These are phyloP conservation scores for Phalacrocorax carbo DNA, from an alignment of 2,113 vertebrate species.

Conservation along the genomic window DNA sequence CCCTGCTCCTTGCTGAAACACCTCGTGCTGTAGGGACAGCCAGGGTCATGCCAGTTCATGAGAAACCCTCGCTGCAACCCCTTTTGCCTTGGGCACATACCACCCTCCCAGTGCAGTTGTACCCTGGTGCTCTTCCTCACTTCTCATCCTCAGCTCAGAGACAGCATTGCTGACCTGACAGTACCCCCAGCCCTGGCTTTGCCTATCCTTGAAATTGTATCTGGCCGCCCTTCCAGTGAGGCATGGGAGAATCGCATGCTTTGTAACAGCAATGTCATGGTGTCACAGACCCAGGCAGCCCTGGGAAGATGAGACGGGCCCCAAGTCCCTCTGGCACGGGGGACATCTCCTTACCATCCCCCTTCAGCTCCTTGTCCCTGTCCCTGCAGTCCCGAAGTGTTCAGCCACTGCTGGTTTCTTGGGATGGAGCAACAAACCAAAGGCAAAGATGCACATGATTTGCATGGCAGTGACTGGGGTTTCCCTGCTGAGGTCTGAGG, in stretches of 20 bases:
- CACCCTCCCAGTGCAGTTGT: not conserved
- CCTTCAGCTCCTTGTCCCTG: not conserved
- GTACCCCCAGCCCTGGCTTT: not conserved
- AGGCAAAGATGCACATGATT: not conserved
- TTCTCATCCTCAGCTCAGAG: not conserved
- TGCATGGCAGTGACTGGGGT: not conserved
- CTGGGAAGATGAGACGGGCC: not conserved
- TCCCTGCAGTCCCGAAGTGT: not conserved
- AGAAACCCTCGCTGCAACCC: constrained; percentile 61
- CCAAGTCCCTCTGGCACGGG: not conserved
- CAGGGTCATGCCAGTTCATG: constrained; percentile 66
- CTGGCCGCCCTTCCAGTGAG: not conserved
- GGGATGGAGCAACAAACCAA: not conserved
- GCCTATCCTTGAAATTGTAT: not conserved
- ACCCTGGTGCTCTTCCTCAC: not conserved
- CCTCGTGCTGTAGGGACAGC: not conserved
- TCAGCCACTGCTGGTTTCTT: not conserved
- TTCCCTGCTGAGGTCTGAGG: not conserved
- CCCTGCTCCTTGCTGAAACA: not conserved
- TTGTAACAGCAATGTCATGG: not conserved
- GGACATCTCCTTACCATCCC: not conserved
- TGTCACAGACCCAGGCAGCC: not conserved
- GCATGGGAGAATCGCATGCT: not conserved
- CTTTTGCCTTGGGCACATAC: not conserved
- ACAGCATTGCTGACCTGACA: not conserved